Percentiles rank a stretch among this genome's conserved stretches.
phyloP scores from a whole-genome alignment of 1,140 invertebrate genomes.

The Phocides pigmalion region DNA sequence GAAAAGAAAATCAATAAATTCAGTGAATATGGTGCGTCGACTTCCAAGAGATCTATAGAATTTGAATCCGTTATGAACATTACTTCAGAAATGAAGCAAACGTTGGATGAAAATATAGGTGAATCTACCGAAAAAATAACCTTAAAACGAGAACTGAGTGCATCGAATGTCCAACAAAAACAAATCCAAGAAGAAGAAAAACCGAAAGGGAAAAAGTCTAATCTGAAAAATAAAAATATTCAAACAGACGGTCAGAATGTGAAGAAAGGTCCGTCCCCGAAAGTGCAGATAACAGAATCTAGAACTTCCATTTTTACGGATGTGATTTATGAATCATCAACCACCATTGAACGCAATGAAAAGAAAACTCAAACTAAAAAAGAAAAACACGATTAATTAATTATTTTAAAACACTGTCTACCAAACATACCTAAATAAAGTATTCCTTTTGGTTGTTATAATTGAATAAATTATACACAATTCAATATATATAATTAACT shows the following conservation, averaged over 20 bases:
- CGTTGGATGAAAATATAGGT: slow-evolving; percentile 4
- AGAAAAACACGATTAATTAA: slow-evolving; percentile 16
- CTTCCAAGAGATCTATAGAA: slow-evolving; percentile 3
- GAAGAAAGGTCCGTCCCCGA: slow-evolving; percentile 35
- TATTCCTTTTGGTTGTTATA: too few species aligned
- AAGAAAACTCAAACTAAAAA: slow-evolving; percentile 42
- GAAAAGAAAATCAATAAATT: slow-evolving; percentile 36
- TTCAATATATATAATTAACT: too few species aligned
- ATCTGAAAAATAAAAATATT: slow-evolving; percentile 49
- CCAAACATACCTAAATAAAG: too few species aligned
- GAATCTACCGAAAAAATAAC: slow-evolving; percentile 8
- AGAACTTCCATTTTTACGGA: slow-evolving; percentile 14
- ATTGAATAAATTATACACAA: too few species aligned
- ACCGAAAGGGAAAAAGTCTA: slow-evolving; percentile 48
- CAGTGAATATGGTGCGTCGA: slow-evolving; percentile 2
- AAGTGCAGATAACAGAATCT: slow-evolving; percentile 42
- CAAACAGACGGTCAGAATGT: slow-evolving; percentile 47
- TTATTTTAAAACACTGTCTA: too few species aligned
- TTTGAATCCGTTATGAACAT: slow-evolving; percentile 34
- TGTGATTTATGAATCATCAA: neutral
- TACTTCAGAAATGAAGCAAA: slow-evolving; percentile 32
- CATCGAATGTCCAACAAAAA: neutral
- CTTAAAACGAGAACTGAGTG: slow-evolving; percentile 8
- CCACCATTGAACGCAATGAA: slow-evolving; percentile 24
- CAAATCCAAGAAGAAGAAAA: slow-evolving; percentile 20